phyloP scores from a whole-genome alignment of 2,888 invertebrate genomes.

The Cosmorhoe ocellata region DNA sequence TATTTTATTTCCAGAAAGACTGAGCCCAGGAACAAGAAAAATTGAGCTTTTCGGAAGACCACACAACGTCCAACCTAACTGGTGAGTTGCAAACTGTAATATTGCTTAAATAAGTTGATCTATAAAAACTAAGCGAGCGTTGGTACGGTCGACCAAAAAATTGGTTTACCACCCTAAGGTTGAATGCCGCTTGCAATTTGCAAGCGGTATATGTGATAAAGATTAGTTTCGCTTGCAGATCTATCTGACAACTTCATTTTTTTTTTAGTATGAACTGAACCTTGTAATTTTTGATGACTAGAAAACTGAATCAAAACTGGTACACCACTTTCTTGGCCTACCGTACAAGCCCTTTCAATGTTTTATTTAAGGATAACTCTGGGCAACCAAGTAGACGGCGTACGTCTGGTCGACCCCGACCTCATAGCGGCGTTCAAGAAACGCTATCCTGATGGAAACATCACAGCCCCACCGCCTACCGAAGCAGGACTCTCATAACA shows the following conservation, averaged over 20 bases:
- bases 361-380: slow-evolving; percentile 87
- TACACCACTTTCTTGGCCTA: too few species aligned
- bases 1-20: slow-evolving; percentile 83
- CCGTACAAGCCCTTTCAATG: not conserved
- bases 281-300: too few species aligned
- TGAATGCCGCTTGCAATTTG: too few species aligned
- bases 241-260: too few species aligned
- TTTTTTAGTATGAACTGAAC: too few species aligned
- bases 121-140: too few species aligned
- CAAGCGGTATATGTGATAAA: too few species aligned
- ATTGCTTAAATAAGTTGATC: too few species aligned
- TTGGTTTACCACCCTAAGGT: too few species aligned
- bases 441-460: slow-evolving; percentile 94
- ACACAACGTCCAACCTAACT: slow-evolving; percentile 99
- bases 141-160: too few species aligned
- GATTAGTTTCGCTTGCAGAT: too few species aligned
- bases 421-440: slow-evolving; percentile 94
- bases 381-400: slow-evolving; percentile 98
- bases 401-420: slow-evolving; percentile 95
- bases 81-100: slow-evolving; percentile 77
- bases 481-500: slow-evolving; percentile 60
- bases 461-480: slow-evolving; percentile 88
- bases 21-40: slow-evolving; percentile 98
- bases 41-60: slow-evolving; percentile 98
- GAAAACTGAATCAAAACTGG: too few species aligned